Evolutionary conservation across 2,797 vertebrate species (phyloP).

Genomic region (Liasis olivaceus): DNA sequence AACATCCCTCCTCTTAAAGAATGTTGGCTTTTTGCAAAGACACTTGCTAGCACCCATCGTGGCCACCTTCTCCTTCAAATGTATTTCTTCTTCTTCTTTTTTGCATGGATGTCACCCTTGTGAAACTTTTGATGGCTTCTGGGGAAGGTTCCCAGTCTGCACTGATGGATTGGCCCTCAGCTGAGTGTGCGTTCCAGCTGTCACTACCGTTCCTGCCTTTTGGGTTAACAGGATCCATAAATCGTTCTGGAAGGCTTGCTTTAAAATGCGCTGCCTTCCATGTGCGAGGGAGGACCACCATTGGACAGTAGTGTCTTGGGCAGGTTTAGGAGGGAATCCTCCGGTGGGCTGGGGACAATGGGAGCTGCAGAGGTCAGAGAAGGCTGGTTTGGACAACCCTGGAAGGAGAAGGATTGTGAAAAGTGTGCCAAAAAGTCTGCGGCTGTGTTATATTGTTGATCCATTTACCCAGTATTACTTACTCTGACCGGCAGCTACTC

Average conservation of each 20-base stretch:
- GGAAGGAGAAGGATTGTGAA: not conserved
- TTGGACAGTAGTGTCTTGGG: not conserved
- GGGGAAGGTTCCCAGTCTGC: slow-evolving; percentile 19
- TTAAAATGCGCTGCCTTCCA: not conserved
- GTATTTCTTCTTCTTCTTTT: not conserved
- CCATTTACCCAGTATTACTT: not conserved
- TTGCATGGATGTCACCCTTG: slow-evolving; percentile 6
- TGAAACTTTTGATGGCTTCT: slow-evolving; percentile 55
- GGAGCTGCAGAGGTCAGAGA: not conserved
- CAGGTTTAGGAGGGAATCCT: not conserved
- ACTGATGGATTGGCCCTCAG: slow-evolving; percentile 53
- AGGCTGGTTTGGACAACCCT: not conserved
- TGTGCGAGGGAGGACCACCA: not conserved
- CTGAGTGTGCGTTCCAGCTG: slow-evolving; percentile 46
- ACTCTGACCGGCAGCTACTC: not conserved
- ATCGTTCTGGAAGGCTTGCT: slow-evolving; percentile 57
- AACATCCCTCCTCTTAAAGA: not conserved
- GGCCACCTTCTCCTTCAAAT: not conserved
- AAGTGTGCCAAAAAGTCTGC: too few relatives aligned
- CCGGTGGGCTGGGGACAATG: not conserved
- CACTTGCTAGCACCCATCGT: too few relatives aligned
- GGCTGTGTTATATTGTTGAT: not conserved
- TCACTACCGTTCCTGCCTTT: slow-evolving; percentile 44
- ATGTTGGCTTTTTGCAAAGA: not conserved
- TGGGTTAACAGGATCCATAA: slow-evolving; percentile 63